Conservation (phyloP, 2,888 invertebrate genomes). For the Schizaphis graminum region DNA sequence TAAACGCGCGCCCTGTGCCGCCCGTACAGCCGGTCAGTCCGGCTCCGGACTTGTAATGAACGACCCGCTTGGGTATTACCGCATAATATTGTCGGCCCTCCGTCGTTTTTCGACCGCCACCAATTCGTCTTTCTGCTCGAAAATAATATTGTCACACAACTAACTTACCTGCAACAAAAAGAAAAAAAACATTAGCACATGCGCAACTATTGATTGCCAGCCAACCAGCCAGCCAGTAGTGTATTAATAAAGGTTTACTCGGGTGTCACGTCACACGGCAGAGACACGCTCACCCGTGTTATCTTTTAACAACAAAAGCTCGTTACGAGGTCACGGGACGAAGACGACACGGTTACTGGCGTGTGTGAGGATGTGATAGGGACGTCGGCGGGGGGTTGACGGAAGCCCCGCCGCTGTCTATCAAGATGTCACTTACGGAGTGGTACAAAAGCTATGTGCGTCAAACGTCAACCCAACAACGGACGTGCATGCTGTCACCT, state of each 20-base stretch:
- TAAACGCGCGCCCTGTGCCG: background rate
- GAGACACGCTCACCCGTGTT: constrained; percentile 43
- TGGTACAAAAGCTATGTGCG: constrained; percentile 54
- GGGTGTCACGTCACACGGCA: constrained; percentile 46
- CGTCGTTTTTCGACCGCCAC: constrained; percentile 38
- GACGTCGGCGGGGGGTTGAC: background rate
- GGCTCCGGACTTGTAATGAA: constrained; percentile 40
- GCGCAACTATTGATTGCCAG: constrained; percentile 2
- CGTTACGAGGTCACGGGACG: constrained; percentile 7
- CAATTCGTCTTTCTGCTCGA: constrained; percentile 39
- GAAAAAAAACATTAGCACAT: constrained; percentile 43
- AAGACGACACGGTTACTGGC: background rate
- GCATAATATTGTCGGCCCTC: constrained; percentile 1
- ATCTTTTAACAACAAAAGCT: constrained; percentile 63
- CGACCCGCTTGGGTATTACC: constrained; percentile 60
- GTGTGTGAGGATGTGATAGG: background rate
- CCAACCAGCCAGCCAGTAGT: background rate
- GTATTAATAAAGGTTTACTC: constrained; percentile 56
- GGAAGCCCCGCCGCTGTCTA: constrained; percentile 58
- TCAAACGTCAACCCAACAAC: constrained; percentile 56
- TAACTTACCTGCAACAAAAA: constrained; percentile 61
- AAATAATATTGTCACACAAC: background rate
- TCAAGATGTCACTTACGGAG: constrained; percentile 60
- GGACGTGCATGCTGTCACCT: constrained; percentile 19
- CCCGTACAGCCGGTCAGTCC: background rate